These are phyloP conservation scores for Aplocera efformata DNA, from an alignment of 2,888 invertebrate genomes.

Conservation along the genomic window DNA sequence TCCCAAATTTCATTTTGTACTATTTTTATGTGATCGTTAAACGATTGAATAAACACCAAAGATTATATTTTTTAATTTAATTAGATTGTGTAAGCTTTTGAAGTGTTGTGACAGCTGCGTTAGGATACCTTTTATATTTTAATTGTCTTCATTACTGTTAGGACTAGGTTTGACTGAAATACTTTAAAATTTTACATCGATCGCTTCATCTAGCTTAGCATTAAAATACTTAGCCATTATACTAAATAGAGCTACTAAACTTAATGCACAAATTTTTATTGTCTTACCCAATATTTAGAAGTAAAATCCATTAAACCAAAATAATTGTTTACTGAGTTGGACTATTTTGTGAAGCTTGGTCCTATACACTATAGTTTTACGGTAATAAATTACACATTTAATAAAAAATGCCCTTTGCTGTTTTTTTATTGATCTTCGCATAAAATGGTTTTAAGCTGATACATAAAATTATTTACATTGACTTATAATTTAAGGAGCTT, in stretches of 20 bases:
- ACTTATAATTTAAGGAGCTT: not conserved
- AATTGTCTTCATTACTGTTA: slow-evolving; percentile 12
- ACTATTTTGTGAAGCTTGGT: not conserved
- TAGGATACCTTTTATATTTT: slow-evolving; percentile 16
- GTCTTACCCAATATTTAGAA: no score
- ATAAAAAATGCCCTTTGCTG: no score
- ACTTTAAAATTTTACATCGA: not conserved
- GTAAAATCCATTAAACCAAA: not conserved
- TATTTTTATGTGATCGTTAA: slow-evolving; percentile 41
- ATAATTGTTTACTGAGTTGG: not conserved
- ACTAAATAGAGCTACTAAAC: no score
- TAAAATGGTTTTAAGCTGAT: no score
- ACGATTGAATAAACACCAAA: slow-evolving; percentile 51
- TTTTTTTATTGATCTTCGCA: no score
- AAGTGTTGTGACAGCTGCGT: slow-evolving; percentile 45
- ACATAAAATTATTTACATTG: no score
- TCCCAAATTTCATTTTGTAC: slow-evolving; percentile 28
- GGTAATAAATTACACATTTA: no score
- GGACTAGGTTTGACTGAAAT: slow-evolving; percentile 1
- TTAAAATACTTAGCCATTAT: not conserved
- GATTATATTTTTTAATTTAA: slow-evolving; percentile 31
- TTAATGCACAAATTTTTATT: no score
- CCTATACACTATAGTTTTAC: no score
- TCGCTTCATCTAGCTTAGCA: not conserved
- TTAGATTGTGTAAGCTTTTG: slow-evolving; percentile 39